Evolutionary conservation across 2,888 invertebrate species (phyloP).

Genomic region (Brenthis hecate): DNA sequence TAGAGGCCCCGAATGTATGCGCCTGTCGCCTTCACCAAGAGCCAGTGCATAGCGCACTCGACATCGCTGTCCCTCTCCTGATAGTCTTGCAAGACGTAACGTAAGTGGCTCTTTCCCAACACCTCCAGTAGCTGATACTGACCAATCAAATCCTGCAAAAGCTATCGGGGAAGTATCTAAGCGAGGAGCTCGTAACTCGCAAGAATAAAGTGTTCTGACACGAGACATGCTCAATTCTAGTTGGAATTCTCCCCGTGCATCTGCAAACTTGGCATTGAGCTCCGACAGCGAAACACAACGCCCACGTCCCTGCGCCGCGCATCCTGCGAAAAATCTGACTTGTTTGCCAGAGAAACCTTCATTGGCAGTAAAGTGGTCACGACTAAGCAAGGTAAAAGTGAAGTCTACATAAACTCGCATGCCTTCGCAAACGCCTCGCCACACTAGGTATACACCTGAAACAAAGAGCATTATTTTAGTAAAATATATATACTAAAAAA

Average conservation of each 20-base stretch:
- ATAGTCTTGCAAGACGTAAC: slow-evolving; percentile 86
- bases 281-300: slow-evolving; percentile 88
- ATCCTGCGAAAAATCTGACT: slow-evolving; percentile 85
- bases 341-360: slow-evolving; percentile 90
- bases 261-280: slow-evolving; percentile 87
- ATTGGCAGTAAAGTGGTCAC: slow-evolving; percentile 91
- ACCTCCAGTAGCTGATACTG: slow-evolving; percentile 84
- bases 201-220: slow-evolving; percentile 88
- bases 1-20: slow-evolving; percentile 86
- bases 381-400: slow-evolving; percentile 89
- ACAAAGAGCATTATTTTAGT: slow-evolving; percentile 44
- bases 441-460: slow-evolving; percentile 89
- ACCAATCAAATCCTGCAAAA: slow-evolving; percentile 93
- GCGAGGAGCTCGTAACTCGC: slow-evolving; percentile 85
- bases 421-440: slow-evolving; percentile 88
- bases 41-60: slow-evolving; percentile 87
- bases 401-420: slow-evolving; percentile 91
- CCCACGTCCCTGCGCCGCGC: slow-evolving; percentile 88
- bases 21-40: slow-evolving; percentile 86
- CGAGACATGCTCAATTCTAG: slow-evolving; percentile 90
- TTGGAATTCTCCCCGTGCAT: slow-evolving; percentile 90
- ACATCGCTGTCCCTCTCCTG: slow-evolving; percentile 91
- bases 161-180: slow-evolving; percentile 84
- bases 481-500: background rate
- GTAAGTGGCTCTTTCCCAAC: slow-evolving; percentile 80